A percentile compares a stretch with the other conserved stretches of the same genome.
These are phyloP conservation scores for Phaethon lepturus DNA, from an alignment of 2,113 vertebrate genomes.

Conservation along the genomic window DNA sequence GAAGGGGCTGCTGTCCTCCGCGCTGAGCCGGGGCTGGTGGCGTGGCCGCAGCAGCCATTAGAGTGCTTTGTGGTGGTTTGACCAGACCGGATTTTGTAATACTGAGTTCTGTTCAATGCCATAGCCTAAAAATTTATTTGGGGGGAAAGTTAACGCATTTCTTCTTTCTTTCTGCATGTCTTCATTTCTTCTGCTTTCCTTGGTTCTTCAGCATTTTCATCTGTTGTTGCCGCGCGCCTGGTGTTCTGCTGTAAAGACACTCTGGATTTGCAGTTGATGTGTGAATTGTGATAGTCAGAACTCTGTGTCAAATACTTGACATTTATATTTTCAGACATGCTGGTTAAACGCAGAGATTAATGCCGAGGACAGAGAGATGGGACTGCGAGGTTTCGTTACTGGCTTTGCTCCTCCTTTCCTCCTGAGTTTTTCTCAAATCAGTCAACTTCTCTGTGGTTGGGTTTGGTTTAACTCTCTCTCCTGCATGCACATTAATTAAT, in stretches of 20 bases:
- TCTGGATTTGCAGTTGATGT: background rate
- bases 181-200: background rate
- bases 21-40: too few relatives aligned
- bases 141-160: background rate
- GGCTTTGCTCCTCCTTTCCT: background rate
- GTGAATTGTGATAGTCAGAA: background rate
- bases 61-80: background rate
- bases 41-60: rapidly evolving
- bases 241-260: background rate
- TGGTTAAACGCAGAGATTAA: background rate
- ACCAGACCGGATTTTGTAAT: background rate
- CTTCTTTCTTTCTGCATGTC: too few relatives aligned
- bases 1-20: background rate
- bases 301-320: background rate
- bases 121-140: background rate
- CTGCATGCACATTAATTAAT: background rate
- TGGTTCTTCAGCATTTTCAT: background rate
- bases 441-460: background rate
- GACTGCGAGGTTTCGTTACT: background rate
- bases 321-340: background rate
- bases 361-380: background rate
- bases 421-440: background rate
- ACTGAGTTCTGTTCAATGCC: background rate
- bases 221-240: too few relatives aligned
- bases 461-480: background rate